These are phyloP conservation scores for Eristalis intricaria DNA, from an alignment of 2,888 invertebrate species.

Conservation along the genomic window DNA sequence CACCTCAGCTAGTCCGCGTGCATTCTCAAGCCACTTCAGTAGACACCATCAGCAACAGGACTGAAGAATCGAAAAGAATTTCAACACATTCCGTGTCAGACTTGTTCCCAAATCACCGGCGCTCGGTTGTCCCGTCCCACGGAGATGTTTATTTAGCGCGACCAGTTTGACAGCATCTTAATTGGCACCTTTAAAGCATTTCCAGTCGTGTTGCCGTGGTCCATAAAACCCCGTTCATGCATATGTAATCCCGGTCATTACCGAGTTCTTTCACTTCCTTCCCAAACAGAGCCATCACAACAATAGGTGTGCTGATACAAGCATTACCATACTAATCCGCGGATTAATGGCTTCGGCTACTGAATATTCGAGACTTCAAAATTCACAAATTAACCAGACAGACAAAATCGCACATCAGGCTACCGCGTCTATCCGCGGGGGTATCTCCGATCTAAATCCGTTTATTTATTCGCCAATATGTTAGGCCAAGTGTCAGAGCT, in stretches of 20 bases:
- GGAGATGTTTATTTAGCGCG: background rate
- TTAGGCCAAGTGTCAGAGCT: background rate
- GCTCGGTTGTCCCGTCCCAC: background rate
- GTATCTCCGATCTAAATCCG: background rate
- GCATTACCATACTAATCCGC: constrained; percentile 17
- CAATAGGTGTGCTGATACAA: background rate
- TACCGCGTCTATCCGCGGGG: background rate
- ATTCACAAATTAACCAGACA: background rate
- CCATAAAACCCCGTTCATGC: background rate
- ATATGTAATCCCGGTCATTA: background rate
- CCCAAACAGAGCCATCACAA: background rate
- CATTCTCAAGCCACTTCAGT: too few species aligned
- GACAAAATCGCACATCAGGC: background rate
- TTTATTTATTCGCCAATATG: background rate
- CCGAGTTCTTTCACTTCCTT: background rate
- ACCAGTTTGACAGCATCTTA: background rate
- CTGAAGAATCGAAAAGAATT: too few species aligned
- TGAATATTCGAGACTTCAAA: background rate
- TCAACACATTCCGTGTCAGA: too few species aligned
- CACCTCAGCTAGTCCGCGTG: too few species aligned
- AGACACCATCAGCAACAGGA: too few species aligned
- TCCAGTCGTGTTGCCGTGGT: background rate
- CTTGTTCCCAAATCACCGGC: background rate
- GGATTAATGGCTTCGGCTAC: background rate
- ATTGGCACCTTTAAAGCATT: background rate